Percentiles rank a stretch among this genome's conserved stretches.
These are phyloP conservation scores for Noctilio leporinus DNA, from an alignment of 2,113 vertebrate genomes.

Conservation along the genomic window DNA sequence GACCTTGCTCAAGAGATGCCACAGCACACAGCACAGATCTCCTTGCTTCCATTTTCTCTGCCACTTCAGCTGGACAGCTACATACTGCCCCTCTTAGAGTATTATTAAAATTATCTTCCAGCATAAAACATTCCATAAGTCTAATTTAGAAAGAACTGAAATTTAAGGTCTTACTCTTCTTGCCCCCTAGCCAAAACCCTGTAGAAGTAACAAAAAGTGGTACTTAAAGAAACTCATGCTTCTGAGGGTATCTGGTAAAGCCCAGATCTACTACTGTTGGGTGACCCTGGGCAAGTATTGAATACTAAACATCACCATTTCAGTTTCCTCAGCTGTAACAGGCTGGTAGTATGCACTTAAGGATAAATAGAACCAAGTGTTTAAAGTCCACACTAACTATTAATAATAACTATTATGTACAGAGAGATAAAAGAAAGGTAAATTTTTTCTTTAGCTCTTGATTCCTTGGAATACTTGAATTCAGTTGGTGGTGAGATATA, in stretches of 20 bases:
- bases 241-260: not conserved
- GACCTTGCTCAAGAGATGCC: not conserved
- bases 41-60: not conserved
- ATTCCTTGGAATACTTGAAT: not conserved
- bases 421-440: not conserved
- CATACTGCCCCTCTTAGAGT: not conserved
- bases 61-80: not conserved
- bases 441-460: not conserved
- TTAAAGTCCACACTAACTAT: not conserved
- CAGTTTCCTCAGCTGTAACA: not conserved
- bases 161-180: not conserved
- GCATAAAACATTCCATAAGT: constrained; percentile 5
- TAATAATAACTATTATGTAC: not conserved
- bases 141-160: constrained; percentile 1
- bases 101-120: constrained; percentile 1
- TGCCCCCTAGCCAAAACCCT: not conserved
- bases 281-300: not conserved
- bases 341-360: not conserved
- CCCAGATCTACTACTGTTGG: not conserved
- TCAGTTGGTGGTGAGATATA: not conserved
- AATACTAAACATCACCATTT: not conserved
- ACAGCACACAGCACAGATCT: not conserved
- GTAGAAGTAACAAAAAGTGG: not conserved
- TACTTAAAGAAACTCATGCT: not conserved
- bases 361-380: not conserved